Evolutionary conservation across 2,113 vertebrate species (phyloP).

Genomic region (Cyanoderma ruficeps): DNA sequence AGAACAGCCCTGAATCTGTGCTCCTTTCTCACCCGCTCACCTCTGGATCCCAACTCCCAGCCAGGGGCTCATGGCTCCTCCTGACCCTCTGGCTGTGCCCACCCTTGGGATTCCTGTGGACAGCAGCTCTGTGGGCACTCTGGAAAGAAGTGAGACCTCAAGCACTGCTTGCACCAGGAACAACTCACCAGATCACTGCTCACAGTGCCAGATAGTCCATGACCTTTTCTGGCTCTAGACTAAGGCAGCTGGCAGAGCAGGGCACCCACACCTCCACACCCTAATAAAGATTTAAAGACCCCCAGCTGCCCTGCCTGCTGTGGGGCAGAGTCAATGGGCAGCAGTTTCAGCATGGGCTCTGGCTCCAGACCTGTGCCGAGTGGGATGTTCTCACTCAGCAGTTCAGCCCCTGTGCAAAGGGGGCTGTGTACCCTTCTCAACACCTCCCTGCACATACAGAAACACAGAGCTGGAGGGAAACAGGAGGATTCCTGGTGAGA

Average conservation of each 20-base stretch:
- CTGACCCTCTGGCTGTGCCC: background rate
- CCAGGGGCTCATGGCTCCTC: rapidly evolving
- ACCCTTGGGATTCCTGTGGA: background rate
- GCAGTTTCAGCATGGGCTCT: rapidly evolving
- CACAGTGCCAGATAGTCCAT: rapidly evolving
- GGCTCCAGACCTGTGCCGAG: background rate
- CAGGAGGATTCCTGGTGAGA: background rate
- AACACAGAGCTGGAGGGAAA: background rate
- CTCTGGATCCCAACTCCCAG: background rate
- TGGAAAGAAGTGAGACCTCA: background rate
- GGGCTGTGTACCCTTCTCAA: background rate
- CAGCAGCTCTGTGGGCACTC: background rate
- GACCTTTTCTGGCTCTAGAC: background rate
- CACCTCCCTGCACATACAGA: rapidly evolving
- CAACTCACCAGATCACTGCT: rapidly evolving
- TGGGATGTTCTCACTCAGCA: rapidly evolving
- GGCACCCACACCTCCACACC: background rate
- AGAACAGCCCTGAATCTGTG: background rate
- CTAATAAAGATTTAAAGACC: background rate
- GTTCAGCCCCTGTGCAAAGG: background rate
- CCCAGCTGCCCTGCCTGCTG: background rate
- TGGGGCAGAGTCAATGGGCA: background rate
- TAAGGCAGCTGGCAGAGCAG: background rate
- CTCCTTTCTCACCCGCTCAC: background rate
- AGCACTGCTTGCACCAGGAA: rapidly evolving